Conservation (phyloP, 2,797 vertebrate species). For the Pseudomugil tenellus region DNA sequence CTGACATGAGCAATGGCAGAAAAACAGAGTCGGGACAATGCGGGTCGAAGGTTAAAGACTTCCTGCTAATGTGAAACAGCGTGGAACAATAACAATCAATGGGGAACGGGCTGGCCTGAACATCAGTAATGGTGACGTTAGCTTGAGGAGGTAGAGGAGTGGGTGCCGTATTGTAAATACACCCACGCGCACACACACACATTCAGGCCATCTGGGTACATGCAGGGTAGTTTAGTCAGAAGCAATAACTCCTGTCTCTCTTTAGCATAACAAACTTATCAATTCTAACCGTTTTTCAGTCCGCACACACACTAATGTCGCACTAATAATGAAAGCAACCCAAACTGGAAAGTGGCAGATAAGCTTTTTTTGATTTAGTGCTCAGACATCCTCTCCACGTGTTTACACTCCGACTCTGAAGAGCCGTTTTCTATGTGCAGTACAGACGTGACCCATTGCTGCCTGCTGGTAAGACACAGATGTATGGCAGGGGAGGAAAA, state of each 20-base stretch:
- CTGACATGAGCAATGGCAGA: conserved; percentile 72
- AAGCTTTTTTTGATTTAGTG: conserved; percentile 6
- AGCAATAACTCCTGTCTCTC: conserved; percentile 37
- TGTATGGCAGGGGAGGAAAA: conserved; percentile 55
- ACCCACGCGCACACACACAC: conserved; percentile 23
- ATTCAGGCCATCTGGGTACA: conserved; percentile 51
- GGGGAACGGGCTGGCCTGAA: conserved; percentile 60
- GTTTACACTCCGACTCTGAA: conserved; percentile 27
- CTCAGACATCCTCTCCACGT: conserved; percentile 7
- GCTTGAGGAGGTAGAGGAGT: conserved; percentile 66
- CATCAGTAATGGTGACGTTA: conserved; percentile 64
- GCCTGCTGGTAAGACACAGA: conserved; percentile 64
- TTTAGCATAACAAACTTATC: conserved; percentile 37
- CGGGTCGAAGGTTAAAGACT: conserved; percentile 74
- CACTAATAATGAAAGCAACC: conserved; percentile 43
- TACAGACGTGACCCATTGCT: conserved; percentile 22
- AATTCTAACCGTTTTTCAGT: conserved; percentile 33
- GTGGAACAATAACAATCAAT: conserved; percentile 76
- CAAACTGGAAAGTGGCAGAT: conserved; percentile 40
- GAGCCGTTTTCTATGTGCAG: conserved; percentile 27
- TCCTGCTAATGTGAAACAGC: conserved; percentile 73
- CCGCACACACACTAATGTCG: conserved; percentile 47
- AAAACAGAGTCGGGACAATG: conserved; percentile 72
- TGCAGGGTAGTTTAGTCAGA: conserved; percentile 56
- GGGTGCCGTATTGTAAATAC: conserved; percentile 43